Conservation (phyloP, 2,888 invertebrate genomes). For the Diarsia rubi region DNA sequence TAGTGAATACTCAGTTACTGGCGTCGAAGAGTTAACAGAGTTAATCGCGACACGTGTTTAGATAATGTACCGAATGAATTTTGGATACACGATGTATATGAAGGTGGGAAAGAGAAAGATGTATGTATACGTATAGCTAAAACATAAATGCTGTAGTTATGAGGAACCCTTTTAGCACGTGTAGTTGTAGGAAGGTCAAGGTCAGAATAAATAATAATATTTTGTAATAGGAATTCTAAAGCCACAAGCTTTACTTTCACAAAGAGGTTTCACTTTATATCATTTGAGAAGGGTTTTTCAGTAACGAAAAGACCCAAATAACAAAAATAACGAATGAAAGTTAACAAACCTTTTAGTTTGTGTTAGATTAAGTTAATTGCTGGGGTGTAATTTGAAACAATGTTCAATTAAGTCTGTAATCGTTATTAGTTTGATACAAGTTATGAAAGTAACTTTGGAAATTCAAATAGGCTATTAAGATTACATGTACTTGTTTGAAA, state of each 20-base stretch:
- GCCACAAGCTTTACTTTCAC: not conserved
- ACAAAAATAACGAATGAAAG: not conserved
- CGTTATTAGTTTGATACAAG: constrained; percentile 33
- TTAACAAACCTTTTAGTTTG: constrained; percentile 18
- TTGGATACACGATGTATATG: constrained; percentile 61
- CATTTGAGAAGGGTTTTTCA: not conserved
- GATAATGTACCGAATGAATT: constrained; percentile 71
- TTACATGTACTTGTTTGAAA: not conserved
- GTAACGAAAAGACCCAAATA: not conserved
- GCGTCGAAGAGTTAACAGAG: constrained; percentile 76
- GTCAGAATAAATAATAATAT: constrained; percentile 14
- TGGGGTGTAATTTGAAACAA: constrained; percentile 4
- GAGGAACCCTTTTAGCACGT: not conserved
- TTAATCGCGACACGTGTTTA: constrained; percentile 83
- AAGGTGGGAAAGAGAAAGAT: constrained; percentile 4
- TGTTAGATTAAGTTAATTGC: constrained; percentile 19
- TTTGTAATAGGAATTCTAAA: constrained; percentile 9
- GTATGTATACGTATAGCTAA: not conserved
- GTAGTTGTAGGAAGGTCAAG: constrained; percentile 5
- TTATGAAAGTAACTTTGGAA: constrained; percentile 8
- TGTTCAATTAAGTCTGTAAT: constrained; percentile 7
- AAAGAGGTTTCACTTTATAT: not conserved
- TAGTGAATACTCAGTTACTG: constrained; percentile 74
- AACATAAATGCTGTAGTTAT: not conserved
- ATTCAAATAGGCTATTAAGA: constrained; percentile 3